A percentile compares a stretch with the other conserved stretches of the same genome.
phyloP scores from a whole-genome alignment of 92 coral and sea anemone species.

The Montipora capitata region DNA sequence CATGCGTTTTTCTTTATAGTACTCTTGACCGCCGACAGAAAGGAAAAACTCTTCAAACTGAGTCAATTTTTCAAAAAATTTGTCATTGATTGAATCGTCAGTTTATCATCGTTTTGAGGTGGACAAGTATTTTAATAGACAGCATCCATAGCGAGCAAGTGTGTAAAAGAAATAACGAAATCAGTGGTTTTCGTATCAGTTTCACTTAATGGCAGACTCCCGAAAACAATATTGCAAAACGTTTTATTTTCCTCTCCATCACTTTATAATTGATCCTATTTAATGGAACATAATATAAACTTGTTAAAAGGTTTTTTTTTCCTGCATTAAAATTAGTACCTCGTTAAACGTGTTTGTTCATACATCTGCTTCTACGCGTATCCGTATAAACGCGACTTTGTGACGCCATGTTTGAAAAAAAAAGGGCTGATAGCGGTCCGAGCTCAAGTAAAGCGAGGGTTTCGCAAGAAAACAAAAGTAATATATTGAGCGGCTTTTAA shows the following conservation, averaged over 20 bases:
- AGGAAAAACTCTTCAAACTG: not conserved
- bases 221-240: constrained; percentile 18
- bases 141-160: constrained; percentile 15
- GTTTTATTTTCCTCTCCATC: not conserved
- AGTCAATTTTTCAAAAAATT: not conserved
- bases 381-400: too few species aligned
- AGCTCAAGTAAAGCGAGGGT: not conserved
- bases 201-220: not conserved
- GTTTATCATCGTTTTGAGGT: not conserved
- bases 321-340: not conserved
- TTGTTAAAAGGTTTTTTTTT: not conserved
- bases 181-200: constrained; percentile 5
- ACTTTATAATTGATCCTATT: constrained; percentile 1
- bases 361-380: too few species aligned
- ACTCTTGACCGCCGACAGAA: not conserved
- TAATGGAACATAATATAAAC: not conserved
- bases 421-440: too few species aligned
- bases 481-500: too few species aligned
- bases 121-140: not conserved
- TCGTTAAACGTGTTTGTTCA: too few species aligned
- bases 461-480: too few species aligned
- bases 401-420: too few species aligned
- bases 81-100: not conserved
- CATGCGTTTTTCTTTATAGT: too few species aligned
- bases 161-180: not conserved